These are phyloP conservation scores for Acanthurus lineatus DNA, from an alignment of 2,797 vertebrate genomes.

Conservation along the genomic window DNA sequence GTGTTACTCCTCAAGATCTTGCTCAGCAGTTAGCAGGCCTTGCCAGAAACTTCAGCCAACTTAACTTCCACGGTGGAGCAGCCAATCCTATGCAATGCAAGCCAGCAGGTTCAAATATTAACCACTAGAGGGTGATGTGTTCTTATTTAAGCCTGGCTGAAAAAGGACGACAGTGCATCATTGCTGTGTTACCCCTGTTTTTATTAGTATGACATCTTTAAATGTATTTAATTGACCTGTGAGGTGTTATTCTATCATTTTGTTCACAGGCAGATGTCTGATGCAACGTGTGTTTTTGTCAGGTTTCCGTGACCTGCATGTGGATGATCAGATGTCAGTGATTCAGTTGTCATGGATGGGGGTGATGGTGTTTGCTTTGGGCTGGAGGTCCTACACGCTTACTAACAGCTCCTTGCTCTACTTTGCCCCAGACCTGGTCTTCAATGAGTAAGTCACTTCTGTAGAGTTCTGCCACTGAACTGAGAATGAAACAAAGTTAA, in stretches of 20 bases:
- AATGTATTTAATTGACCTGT: neutral
- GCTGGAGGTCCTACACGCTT: slow-evolving; percentile 94
- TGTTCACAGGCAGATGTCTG: neutral
- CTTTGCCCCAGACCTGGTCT: slow-evolving; percentile 96
- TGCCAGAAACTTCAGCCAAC: slow-evolving; percentile 4
- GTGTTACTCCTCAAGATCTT: neutral
- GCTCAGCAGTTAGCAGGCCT: neutral
- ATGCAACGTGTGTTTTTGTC: slow-evolving; percentile 14
- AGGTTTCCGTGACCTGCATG: slow-evolving; percentile 94
- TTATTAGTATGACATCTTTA: neutral
- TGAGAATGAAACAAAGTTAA: slow-evolving; percentile 1
- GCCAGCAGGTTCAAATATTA: slow-evolving; percentile 28
- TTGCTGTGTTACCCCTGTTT: neutral
- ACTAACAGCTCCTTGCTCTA: slow-evolving; percentile 96
- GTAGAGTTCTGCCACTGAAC: neutral
- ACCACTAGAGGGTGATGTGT: slow-evolving; percentile 77
- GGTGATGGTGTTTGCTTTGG: slow-evolving; percentile 96
- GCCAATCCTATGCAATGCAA: neutral
- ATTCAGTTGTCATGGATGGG: slow-evolving; percentile 98
- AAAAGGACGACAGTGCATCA: slow-evolving; percentile 3
- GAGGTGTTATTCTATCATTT: neutral
- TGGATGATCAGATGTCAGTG: slow-evolving; percentile 96
- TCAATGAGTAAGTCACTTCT: slow-evolving; percentile 93
- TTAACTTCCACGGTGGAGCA: neutral
- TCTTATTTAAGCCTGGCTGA: slow-evolving; percentile 41